These are phyloP conservation scores for Paraescarpia echinospica DNA, from an alignment of 1,140 invertebrate genomes.

Conservation along the genomic window DNA sequence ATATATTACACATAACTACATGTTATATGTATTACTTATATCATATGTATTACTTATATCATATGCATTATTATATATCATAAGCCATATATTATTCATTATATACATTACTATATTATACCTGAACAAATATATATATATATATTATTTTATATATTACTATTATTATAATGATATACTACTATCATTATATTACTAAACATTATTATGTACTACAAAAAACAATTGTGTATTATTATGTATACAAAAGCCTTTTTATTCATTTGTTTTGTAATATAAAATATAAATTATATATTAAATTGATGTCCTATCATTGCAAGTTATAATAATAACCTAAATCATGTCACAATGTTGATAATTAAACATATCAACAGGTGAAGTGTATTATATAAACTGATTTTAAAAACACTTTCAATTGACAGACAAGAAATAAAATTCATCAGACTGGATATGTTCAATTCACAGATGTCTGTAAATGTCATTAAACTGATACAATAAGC, in stretches of 20 bases:
- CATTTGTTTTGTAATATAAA: neutral
- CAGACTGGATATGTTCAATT: neutral
- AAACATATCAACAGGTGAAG: neutral
- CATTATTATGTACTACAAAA: too few relatives aligned
- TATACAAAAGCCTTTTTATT: neutral
- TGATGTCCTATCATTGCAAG: neutral
- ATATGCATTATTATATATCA: too few relatives aligned
- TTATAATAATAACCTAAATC: neutral
- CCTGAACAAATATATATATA: neutral
- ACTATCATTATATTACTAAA: too few relatives aligned
- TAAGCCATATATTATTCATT: too few relatives aligned
- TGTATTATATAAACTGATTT: neutral
- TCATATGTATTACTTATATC: too few relatives aligned
- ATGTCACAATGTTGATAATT: neutral
- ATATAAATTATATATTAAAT: neutral
- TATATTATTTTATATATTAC: neutral
- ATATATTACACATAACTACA: too few relatives aligned
- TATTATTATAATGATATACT: too few relatives aligned
- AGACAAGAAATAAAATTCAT: neutral
- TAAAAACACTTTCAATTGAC: neutral
- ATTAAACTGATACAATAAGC: neutral
- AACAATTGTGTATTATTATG: neutral
- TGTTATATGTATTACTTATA: too few relatives aligned
- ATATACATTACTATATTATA: neutral
- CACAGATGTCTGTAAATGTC: neutral